phyloP scores from a whole-genome alignment of 2,797 vertebrate species.

The Gouania willdenowi region DNA sequence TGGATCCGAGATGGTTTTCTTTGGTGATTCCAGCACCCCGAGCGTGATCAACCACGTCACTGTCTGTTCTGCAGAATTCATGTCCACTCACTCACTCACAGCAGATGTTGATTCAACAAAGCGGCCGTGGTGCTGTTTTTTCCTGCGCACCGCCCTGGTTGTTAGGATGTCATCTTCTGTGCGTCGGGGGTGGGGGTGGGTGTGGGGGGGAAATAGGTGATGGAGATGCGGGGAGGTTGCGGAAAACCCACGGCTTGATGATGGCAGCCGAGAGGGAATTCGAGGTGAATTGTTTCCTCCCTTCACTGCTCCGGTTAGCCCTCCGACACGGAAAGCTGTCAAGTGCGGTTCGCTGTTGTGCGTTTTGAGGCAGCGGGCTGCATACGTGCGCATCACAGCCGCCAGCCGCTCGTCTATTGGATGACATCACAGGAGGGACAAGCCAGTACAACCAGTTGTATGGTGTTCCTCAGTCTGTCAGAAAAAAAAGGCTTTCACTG shows the following conservation, averaged over 20 bases:
- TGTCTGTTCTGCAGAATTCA: slow-evolving; percentile 97
- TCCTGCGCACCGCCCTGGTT: slow-evolving; percentile 41
- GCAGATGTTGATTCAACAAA: slow-evolving; percentile 46
- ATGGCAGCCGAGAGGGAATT: slow-evolving; percentile 77
- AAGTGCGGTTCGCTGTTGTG: slow-evolving; percentile 73
- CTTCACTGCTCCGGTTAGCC: slow-evolving; percentile 42
- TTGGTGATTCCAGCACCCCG: slow-evolving; percentile 94
- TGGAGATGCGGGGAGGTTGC: slow-evolving; percentile 45
- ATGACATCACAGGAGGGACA: slow-evolving; percentile 80
- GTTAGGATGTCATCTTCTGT: slow-evolving; percentile 63
- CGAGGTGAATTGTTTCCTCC: slow-evolving; percentile 73
- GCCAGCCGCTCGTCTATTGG: slow-evolving; percentile 68
- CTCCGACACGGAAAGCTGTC: slow-evolving; percentile 80
- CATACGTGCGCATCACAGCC: slow-evolving; percentile 69
- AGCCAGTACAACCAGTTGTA: slow-evolving; percentile 65
- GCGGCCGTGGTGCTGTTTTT: slow-evolving; percentile 31
- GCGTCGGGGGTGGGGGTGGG: slow-evolving; percentile 36
- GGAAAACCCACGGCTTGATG: slow-evolving; percentile 70
- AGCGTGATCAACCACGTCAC: slow-evolving; percentile 96
- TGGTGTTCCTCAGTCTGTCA: slow-evolving; percentile 31
- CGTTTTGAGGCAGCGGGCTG: slow-evolving; percentile 70
- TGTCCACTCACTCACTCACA: slow-evolving; percentile 59
- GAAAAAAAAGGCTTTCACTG: slow-evolving; percentile 37
- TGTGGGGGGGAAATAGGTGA: too few relatives aligned
- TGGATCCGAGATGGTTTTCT: slow-evolving; percentile 93